Conservation (phyloP, 2,113 vertebrate genomes). For the Mohoua ochrocephala region DNA sequence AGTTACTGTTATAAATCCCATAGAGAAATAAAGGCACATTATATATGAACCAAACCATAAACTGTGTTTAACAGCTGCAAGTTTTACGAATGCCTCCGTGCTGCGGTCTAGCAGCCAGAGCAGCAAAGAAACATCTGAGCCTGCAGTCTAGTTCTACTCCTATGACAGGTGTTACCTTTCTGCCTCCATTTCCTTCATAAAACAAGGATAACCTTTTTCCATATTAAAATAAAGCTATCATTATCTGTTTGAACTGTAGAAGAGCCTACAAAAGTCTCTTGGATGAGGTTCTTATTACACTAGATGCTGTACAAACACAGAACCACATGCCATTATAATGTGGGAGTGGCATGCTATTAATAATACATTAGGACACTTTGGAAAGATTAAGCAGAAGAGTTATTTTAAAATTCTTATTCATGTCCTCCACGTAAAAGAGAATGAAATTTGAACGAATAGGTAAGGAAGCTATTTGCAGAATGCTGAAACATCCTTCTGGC, state of each 20-base stretch:
- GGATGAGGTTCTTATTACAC: not conserved
- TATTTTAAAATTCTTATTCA: slow-evolving; percentile 22
- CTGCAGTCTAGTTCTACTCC: not conserved
- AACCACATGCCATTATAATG: not conserved
- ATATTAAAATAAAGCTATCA: not conserved
- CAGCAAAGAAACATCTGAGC: not conserved
- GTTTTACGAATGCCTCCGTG: not conserved
- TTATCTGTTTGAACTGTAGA: slow-evolving; percentile 11
- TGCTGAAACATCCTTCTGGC: not conserved
- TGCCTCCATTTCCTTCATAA: not conserved
- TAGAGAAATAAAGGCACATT: not conserved
- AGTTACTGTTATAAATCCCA: not conserved
- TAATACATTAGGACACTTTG: not conserved
- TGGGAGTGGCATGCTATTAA: slow-evolving; percentile 8
- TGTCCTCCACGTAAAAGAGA: not conserved
- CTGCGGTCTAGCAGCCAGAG: not conserved
- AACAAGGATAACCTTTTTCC: not conserved
- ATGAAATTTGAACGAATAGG: not conserved
- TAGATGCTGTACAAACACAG: slow-evolving; percentile 11
- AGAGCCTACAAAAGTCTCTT: not conserved
- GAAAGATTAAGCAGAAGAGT: not conserved
- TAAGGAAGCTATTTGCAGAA: not conserved
- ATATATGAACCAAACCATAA: not conserved
- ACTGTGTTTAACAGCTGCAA: not conserved
- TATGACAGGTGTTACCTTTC: not conserved